Percentiles rank a stretch among this genome's conserved stretches.
phyloP scores from a whole-genome alignment of 2,888 invertebrate genomes.

The Pammene fasciana region DNA sequence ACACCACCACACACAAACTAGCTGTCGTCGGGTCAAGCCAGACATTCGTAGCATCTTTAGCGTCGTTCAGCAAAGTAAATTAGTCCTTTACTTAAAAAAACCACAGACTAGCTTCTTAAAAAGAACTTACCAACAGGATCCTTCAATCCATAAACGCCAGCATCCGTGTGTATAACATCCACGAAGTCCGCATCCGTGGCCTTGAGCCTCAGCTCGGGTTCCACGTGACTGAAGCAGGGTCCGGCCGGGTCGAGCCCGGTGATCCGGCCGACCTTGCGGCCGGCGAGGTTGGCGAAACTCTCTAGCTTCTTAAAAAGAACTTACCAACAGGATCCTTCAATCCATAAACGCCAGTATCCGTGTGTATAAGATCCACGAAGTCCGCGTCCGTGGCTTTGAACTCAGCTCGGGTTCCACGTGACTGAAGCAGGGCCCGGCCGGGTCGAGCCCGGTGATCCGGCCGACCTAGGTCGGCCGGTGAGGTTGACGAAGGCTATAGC shows the following conservation, averaged over 20 bases:
- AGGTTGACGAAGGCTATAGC: slow-evolving; percentile 49
- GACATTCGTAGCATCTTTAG: no score
- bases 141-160: slow-evolving; percentile 65
- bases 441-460: slow-evolving; percentile 67
- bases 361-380: slow-evolving; percentile 71
- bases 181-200: slow-evolving; percentile 65
- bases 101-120: no score
- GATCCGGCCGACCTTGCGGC: no score
- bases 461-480: slow-evolving; percentile 40
- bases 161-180: slow-evolving; percentile 69
- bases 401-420: slow-evolving; percentile 55
- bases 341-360: slow-evolving; percentile 69
- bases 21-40: no score
- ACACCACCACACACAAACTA: no score
- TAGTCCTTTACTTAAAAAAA: no score
- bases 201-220: no score
- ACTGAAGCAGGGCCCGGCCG: slow-evolving; percentile 76
- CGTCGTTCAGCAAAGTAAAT: no score
- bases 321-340: slow-evolving; percentile 62
- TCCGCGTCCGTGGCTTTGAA: slow-evolving; percentile 61
- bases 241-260: no score
- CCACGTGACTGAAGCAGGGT: no score
- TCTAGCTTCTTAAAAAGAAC: slow-evolving; percentile 42
- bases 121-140: slow-evolving; percentile 61
- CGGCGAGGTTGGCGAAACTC: slow-evolving; percentile 47